Evolutionary conservation across 2,113 vertebrate species (phyloP), one percentile per base, ranked within the genome.

Genomic region (Amia ocellicauda): DNA sequence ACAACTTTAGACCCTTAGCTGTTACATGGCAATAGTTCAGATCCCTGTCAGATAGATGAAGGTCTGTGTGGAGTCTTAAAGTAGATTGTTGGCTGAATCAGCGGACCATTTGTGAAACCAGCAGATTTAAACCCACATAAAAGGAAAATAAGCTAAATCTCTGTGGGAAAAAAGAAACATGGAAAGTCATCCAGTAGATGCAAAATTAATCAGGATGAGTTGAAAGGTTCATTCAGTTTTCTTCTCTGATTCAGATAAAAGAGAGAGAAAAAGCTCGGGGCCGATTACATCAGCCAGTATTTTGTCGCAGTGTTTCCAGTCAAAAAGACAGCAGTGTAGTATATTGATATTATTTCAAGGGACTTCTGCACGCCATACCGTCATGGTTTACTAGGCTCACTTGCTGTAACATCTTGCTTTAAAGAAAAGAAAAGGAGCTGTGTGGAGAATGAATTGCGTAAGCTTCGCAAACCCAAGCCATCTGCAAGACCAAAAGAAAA

Each of bases 41-140:
- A 45, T 64, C 50, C 43, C 60, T 72, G 72, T 41, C 63, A 52
- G 52, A 43, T 66, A 69, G 64, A 73, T 72, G 61, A 75, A 63
- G 52, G 56, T 28, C 41, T 52, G 14, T 19, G 4, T 41, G 2
- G 31, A 19, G 47, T 62, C n/a, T 29, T 23, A 51, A 63, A 62
- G 42, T 62, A 49, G 13, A 19, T 19, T 16, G 28, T 61, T 47
- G 58, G 36, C 43, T 36, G 4, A 9, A 26, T 14, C 41, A 45
- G 52, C 60, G 55, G 22, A 14, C 16, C 69, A 66, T 58, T 60
- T 54, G 54, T 55, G 41, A 66, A 49, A 68, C 72, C 40, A 58
- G 62, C 49, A 60, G 58, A 41, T 74, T 63, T 40, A 59, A 62
- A 41, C 55, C 36, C 63, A 64, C 56, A 66, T 64, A 56, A 66